Evolutionary conservation across 1,140 invertebrate genomes (phyloP).

Genomic region (Heliothis virescens): DNA sequence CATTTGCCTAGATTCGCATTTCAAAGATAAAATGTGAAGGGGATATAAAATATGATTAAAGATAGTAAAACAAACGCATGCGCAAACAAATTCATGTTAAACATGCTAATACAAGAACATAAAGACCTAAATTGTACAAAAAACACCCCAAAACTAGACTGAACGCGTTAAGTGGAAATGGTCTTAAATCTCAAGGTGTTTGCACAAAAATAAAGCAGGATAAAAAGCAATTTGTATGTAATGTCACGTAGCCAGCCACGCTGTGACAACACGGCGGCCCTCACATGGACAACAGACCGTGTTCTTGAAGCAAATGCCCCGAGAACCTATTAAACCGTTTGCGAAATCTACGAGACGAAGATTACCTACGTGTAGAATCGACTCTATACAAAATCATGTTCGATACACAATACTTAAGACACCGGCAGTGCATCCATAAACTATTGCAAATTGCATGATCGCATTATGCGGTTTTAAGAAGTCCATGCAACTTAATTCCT

Average conservation of each 20-base stretch:
- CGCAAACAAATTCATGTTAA: background rate
- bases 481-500: slow-evolving; percentile 25
- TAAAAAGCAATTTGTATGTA: slow-evolving; percentile 63
- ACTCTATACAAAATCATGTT: slow-evolving; percentile 4
- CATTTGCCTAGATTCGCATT: background rate
- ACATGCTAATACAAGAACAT: background rate
- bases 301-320: slow-evolving; percentile 62
- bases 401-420: background rate
- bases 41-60: background rate
- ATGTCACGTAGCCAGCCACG: slow-evolving; percentile 64
- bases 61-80: background rate
- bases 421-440: background rate
- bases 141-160: slow-evolving; percentile 23
- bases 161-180: slow-evolving; percentile 42
- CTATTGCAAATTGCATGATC: slow-evolving; percentile 40
- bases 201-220: slow-evolving; percentile 56
- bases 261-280: slow-evolving; percentile 62
- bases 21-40: background rate
- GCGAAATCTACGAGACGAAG: slow-evolving; percentile 54
- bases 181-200: slow-evolving; percentile 58
- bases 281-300: slow-evolving; percentile 55
- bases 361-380: slow-evolving; percentile 36
- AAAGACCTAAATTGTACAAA: background rate
- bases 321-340: slow-evolving; percentile 57
- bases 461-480: slow-evolving; percentile 36